Evolutionary conservation across 2,113 vertebrate species (phyloP).

Genomic region (Oreocharis arfaki): DNA sequence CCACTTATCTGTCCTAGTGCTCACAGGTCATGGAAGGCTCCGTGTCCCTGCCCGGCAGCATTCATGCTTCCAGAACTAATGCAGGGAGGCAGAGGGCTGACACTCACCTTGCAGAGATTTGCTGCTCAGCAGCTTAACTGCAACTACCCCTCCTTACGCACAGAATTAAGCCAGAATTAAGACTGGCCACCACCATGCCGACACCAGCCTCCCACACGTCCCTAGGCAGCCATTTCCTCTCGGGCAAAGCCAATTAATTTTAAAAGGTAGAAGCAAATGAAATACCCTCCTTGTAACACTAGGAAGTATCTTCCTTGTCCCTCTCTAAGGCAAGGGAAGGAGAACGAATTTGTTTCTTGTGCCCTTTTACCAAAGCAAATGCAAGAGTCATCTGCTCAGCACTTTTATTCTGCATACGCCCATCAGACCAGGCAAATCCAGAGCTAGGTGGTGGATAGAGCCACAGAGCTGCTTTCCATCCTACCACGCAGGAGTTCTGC

Average conservation of each 20-base stretch:
- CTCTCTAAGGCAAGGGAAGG: background rate
- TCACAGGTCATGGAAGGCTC: background rate
- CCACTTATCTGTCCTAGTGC: background rate
- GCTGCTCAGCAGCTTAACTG: slow-evolving; percentile 16
- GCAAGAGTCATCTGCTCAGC: background rate
- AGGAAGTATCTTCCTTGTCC: background rate
- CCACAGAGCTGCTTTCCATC: background rate
- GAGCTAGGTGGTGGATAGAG: background rate
- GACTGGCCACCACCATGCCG: background rate
- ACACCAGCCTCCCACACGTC: background rate
- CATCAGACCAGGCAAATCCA: background rate
- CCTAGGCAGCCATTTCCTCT: background rate
- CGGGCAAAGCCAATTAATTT: background rate
- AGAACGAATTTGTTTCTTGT: background rate
- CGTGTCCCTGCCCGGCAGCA: fast-evolving
- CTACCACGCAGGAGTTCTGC: fast-evolving
- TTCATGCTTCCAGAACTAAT: background rate
- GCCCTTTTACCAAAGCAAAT: background rate
- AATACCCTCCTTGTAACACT: background rate
- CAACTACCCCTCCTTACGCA: background rate
- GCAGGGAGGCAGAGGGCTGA: background rate
- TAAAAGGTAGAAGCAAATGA: background rate
- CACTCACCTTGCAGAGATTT: slow-evolving; percentile 52
- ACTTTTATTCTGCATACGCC: background rate
- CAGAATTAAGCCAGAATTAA: slow-evolving; percentile 51